Evolutionary conservation across 2,888 invertebrate genomes (phyloP).

Genomic region (Meandrusa payeni): DNA sequence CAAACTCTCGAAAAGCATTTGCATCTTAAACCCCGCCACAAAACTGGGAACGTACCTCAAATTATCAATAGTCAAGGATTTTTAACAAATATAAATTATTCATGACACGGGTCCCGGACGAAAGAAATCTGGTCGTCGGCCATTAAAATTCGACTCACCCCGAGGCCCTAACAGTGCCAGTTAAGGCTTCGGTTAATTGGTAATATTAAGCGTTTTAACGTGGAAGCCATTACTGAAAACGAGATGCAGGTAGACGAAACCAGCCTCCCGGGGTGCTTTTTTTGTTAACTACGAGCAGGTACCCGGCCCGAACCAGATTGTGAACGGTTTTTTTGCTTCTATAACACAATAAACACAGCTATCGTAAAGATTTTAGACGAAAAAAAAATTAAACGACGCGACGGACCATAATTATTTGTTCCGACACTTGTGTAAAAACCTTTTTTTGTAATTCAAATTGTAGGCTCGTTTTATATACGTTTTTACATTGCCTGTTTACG

Average conservation of each 20-base stretch:
- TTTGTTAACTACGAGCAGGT: constrained; percentile 66
- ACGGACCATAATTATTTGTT: constrained; percentile 20
- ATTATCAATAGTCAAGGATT: constrained; percentile 32
- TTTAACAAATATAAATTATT: constrained; percentile 62
- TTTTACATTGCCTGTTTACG: too few species aligned
- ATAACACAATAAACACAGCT: constrained; percentile 30
- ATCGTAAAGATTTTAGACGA: constrained; percentile 20
- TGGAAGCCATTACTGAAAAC: constrained; percentile 61
- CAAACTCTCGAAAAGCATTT: constrained; percentile 50
- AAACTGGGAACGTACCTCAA: constrained; percentile 34
- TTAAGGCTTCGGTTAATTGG: constrained; percentile 66
- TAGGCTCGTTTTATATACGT: background rate
- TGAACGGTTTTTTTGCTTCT: constrained; percentile 50
- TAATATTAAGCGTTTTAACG: constrained; percentile 66
- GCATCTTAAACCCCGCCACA: constrained; percentile 47
- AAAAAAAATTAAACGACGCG: constrained; percentile 12
- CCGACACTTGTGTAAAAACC: constrained; percentile 12
- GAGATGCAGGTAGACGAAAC: constrained; percentile 68
- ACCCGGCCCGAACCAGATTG: constrained; percentile 57
- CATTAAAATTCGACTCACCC: constrained; percentile 65
- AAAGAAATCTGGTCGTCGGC: constrained; percentile 38
- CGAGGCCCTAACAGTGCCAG: constrained; percentile 55
- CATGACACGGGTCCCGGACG: constrained; percentile 50
- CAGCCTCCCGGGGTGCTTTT: constrained; percentile 55
- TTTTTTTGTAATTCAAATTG: constrained; percentile 1